phyloP scores from a whole-genome alignment of 2,113 vertebrate species.

The Pollimyrus isidori region DNA sequence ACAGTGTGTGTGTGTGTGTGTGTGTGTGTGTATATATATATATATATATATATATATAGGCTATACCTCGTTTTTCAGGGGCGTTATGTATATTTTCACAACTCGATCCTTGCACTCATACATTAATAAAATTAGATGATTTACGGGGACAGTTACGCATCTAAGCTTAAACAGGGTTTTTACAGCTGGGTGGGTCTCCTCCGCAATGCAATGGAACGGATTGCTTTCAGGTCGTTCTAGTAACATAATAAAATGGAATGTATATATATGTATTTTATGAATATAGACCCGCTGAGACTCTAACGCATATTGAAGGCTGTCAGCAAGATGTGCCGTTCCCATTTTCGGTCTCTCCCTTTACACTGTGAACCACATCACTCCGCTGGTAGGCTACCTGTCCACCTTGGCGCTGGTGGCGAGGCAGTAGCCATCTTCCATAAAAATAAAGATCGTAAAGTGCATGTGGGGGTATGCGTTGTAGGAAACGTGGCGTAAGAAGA shows the following conservation, averaged over 20 bases:
- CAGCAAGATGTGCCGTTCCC: background rate
- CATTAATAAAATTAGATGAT: background rate
- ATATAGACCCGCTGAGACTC: background rate
- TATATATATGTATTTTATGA: background rate
- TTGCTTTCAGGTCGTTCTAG: background rate
- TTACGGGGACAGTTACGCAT: background rate
- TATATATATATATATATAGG: too few relatives aligned
- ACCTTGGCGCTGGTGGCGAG: background rate
- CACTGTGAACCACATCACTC: background rate
- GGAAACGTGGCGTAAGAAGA: background rate
- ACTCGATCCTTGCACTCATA: background rate
- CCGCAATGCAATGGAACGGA: background rate
- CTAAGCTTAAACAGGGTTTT: background rate
- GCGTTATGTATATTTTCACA: background rate
- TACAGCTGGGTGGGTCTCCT: background rate
- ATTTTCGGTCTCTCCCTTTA: background rate
- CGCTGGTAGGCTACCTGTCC: background rate
- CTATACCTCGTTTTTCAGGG: too few relatives aligned
- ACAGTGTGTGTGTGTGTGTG: too few relatives aligned
- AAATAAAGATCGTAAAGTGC: background rate
- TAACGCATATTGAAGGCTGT: background rate
- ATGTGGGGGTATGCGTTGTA: background rate
- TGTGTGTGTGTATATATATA: too few relatives aligned
- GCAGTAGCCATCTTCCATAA: constrained; percentile 1
- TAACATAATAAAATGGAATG: background rate